Percentiles rank a stretch among this genome's conserved stretches.
These are phyloP conservation scores for Neopelma chrysocephalum DNA, from an alignment of 2,797 vertebrate species.

Conservation along the genomic window DNA sequence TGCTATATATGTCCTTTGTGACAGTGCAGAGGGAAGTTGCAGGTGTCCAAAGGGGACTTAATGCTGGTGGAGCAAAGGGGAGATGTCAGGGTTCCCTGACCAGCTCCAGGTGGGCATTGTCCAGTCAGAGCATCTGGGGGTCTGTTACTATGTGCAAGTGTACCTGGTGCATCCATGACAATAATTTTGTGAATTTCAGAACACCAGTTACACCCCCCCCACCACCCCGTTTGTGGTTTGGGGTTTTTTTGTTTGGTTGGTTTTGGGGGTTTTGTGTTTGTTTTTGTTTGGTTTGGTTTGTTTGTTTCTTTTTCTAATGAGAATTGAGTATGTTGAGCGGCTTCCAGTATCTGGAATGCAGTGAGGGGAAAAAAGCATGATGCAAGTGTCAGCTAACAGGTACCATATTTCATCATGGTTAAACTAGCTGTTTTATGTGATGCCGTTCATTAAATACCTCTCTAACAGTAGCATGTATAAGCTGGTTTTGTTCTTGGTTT, in stretches of 20 bases:
- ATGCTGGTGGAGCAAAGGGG: neutral
- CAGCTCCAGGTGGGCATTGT: neutral
- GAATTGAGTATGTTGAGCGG: neutral
- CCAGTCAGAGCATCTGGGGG: neutral
- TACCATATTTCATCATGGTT: neutral
- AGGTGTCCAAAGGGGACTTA: fast-evolving
- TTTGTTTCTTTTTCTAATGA: too few species aligned
- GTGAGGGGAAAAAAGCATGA: neutral
- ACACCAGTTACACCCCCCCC: neutral
- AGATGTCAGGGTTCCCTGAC: neutral
- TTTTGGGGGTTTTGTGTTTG: too few species aligned
- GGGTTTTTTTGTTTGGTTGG: too few species aligned
- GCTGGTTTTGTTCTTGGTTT: neutral
- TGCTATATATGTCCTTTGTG: fast-evolving
- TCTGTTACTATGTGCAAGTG: neutral
- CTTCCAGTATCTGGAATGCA: neutral
- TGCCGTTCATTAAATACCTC: fast-evolving
- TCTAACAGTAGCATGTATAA: fast-evolving
- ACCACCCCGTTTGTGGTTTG: too few species aligned
- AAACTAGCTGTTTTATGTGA: neutral
- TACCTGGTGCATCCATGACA: fast-evolving
- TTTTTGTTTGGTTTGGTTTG: too few species aligned
- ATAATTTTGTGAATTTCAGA: neutral
- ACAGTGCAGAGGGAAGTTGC: neutral
- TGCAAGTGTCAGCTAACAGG: neutral